A percentile compares a stretch with the other conserved stretches of the same genome.
These are phyloP conservation scores for Drosophila multiciliata DNA, from an alignment of 2,888 invertebrate genomes.

Conservation along the genomic window DNA sequence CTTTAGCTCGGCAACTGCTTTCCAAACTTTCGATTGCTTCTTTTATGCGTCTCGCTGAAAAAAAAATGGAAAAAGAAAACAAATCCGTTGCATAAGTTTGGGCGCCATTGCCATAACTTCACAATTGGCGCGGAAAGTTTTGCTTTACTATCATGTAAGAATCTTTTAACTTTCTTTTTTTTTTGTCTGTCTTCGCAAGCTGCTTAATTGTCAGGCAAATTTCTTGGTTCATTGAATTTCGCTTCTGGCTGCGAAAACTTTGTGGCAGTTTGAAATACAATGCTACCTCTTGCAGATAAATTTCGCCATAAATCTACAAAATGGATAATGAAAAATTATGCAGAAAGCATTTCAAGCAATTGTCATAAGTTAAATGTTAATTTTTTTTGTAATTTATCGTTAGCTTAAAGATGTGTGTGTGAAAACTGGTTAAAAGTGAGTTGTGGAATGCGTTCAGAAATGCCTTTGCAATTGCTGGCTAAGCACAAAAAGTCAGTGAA, in stretches of 20 bases:
- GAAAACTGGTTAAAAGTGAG: constrained; percentile 29
- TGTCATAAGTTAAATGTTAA: constrained; percentile 14
- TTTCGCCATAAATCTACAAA: constrained; percentile 32
- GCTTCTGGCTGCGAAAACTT: constrained; percentile 45
- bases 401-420: not conserved
- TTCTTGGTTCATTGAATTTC: constrained; percentile 69
- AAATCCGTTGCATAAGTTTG: constrained; percentile 68
- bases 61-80: constrained; percentile 4
- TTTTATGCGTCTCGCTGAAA: constrained; percentile 42
- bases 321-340: constrained; percentile 9
- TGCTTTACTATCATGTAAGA: constrained; percentile 62
- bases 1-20: constrained; percentile 40
- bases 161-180: constrained; percentile 30
- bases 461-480: constrained; percentile 26
- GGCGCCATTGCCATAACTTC: constrained; percentile 65
- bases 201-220: constrained; percentile 74
- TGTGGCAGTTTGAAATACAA: constrained; percentile 32
- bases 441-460: constrained; percentile 27
- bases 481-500: constrained; percentile 33
- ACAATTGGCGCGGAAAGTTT: constrained; percentile 64
- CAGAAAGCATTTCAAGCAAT: constrained; percentile 3
- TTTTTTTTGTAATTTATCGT: not conserved
- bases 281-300: constrained; percentile 27
- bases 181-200: constrained; percentile 54
- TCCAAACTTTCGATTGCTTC: constrained; percentile 66